Evolutionary conservation across 1,140 invertebrate genomes (phyloP).

Genomic region (Pantala flavescens): DNA sequence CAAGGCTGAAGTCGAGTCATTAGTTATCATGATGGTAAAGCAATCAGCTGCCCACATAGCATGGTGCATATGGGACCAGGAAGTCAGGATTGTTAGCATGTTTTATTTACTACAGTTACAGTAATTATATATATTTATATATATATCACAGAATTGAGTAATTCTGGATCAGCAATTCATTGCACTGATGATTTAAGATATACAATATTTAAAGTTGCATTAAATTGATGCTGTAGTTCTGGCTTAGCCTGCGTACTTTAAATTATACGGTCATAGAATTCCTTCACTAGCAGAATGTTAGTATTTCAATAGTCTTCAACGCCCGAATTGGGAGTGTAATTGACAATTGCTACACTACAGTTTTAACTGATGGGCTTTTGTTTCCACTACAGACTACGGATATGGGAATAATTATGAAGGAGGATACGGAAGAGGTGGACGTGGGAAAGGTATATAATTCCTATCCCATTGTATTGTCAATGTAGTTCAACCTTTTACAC

Average conservation of each 20-base stretch:
- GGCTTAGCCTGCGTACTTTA: conserved; percentile 26
- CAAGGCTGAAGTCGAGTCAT: conserved; percentile 21
- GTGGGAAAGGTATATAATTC: conserved; percentile 59
- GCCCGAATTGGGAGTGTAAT: conserved; percentile 39
- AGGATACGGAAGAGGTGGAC: conserved; percentile 64
- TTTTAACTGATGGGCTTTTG: conserved; percentile 14
- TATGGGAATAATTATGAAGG: conserved; percentile 66
- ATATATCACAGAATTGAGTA: not conserved
- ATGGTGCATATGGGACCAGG: not conserved
- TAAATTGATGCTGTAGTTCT: not conserved
- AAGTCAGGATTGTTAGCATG: not conserved
- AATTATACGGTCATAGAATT: conserved; percentile 30
- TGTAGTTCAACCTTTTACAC: conserved; percentile 1
- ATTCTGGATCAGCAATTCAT: not conserved
- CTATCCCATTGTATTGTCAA: conserved; percentile 25
- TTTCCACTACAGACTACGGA: conserved; percentile 50
- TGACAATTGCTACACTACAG: conserved; percentile 2
- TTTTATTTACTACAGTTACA: not conserved
- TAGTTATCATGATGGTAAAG: conserved; percentile 25
- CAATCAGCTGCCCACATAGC: conserved; percentile 1
- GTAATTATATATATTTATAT: no score
- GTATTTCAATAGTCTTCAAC: not conserved
- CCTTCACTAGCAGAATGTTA: conserved; percentile 18
- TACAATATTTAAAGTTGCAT: not conserved
- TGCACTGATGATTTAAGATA: not conserved